Evolutionary conservation across 2,888 invertebrate genomes (phyloP).

Genomic region (Cephus nigrinus): DNA sequence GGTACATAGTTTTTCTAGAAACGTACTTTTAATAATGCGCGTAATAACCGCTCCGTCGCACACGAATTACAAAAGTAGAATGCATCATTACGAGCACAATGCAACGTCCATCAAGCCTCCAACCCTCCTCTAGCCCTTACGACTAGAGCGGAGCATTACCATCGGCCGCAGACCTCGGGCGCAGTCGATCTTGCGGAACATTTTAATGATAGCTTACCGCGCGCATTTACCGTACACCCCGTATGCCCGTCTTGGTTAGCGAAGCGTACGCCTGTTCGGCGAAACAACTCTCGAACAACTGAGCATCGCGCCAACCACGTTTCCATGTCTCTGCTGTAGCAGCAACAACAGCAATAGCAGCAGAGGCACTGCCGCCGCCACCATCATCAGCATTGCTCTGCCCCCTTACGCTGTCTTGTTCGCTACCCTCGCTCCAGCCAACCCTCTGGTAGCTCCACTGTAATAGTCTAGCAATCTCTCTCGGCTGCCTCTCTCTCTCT

Average conservation of each 20-base stretch:
- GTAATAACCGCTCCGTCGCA: slow-evolving; percentile 38
- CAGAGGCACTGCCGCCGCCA: neutral
- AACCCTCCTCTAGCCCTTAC: slow-evolving; percentile 28
- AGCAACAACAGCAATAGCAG: neutral
- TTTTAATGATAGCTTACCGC: slow-evolving; percentile 64
- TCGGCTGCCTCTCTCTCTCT: neutral
- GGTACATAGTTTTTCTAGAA: slow-evolving; percentile 31
- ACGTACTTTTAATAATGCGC: slow-evolving; percentile 41
- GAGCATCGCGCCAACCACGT: slow-evolving; percentile 23
- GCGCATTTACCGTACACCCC: slow-evolving; percentile 50
- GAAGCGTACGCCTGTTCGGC: slow-evolving; percentile 47
- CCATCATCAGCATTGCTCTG: neutral
- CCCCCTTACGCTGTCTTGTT: neutral
- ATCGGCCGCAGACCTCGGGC: slow-evolving; percentile 47
- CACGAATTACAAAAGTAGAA: slow-evolving; percentile 46
- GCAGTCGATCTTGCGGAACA: slow-evolving; percentile 64
- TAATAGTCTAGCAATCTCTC: neutral
- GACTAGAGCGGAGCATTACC: slow-evolving; percentile 43
- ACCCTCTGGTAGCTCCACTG: neutral
- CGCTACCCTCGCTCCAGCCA: neutral
- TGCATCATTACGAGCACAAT: slow-evolving; percentile 58
- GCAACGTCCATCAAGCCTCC: slow-evolving; percentile 55
- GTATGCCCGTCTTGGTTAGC: slow-evolving; percentile 51
- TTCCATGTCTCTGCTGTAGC: neutral
- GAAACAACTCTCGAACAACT: slow-evolving; percentile 52